phyloP scores from a whole-genome alignment of 2,113 vertebrate species.

The Felis chaus region DNA sequence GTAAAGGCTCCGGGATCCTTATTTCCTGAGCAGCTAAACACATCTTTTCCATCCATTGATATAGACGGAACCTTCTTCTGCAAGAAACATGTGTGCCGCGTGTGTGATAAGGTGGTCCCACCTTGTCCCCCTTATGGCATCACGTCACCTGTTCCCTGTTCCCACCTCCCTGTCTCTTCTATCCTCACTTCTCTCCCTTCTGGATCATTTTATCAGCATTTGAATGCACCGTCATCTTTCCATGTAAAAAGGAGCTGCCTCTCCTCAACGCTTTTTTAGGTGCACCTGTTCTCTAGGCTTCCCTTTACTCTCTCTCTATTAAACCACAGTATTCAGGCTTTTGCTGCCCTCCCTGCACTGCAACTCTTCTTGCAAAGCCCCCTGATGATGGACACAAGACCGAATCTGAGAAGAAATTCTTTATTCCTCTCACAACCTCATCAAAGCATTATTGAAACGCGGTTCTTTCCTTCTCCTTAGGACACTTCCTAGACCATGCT shows the following conservation, averaged over 20 bases:
- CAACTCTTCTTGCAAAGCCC: not conserved
- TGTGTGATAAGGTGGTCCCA: rapidly evolving
- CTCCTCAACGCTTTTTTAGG: not conserved
- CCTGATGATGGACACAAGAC: too few relatives aligned
- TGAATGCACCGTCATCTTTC: not conserved
- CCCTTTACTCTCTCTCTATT: not conserved
- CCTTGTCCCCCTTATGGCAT: not conserved
- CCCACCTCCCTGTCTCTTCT: not conserved
- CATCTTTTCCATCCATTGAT: not conserved
- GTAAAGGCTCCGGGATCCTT: not conserved
- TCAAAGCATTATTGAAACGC: not conserved
- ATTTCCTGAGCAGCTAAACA: not conserved
- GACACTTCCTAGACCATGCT: not conserved
- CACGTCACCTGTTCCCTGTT: too few relatives aligned
- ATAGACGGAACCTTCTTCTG: not conserved
- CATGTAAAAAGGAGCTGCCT: not conserved
- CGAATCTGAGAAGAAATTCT: not conserved
- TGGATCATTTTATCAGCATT: not conserved
- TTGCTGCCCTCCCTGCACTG: not conserved
- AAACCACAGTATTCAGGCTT: too few relatives aligned
- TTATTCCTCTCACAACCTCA: not conserved
- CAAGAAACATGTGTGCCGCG: not conserved
- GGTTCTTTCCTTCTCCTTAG: not conserved
- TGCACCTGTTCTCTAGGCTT: not conserved
- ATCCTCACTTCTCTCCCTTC: not conserved